These are phyloP conservation scores for Anisognathus igniventris DNA, from an alignment of 2,797 vertebrate species.

Conservation along the genomic window DNA sequence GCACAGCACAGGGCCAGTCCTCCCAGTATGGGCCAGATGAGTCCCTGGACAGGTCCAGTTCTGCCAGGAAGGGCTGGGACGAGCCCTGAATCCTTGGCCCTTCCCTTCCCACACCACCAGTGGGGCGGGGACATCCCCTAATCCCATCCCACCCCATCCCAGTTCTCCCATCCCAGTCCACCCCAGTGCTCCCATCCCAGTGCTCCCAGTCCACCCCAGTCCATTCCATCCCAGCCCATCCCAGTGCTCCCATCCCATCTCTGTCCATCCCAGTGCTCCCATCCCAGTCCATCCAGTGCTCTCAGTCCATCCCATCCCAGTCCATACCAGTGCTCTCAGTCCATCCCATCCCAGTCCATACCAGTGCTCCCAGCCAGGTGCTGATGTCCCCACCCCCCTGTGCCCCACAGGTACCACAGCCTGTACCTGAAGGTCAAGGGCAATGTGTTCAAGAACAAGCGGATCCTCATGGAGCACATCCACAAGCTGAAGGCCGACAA, in stretches of 20 bases:
- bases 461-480: neutral
- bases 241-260: too few species aligned
- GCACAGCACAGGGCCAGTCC: neutral
- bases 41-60: neutral
- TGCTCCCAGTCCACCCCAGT: too few species aligned
- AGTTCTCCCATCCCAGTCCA: too few species aligned
- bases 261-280: too few species aligned
- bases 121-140: accelerated
- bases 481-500: neutral
- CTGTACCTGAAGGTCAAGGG: neutral
- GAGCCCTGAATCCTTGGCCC: neutral
- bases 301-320: too few species aligned
- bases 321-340: too few species aligned
- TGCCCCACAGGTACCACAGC: neutral
- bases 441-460: neutral
- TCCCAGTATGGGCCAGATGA: neutral
- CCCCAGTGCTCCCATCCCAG: too few species aligned
- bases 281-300: too few species aligned
- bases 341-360: too few species aligned
- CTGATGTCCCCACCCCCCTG: neutral
- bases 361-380: too few species aligned
- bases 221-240: too few species aligned
- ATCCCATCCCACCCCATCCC: neutral
- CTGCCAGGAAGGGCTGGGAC: neutral
- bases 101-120: neutral